Conservation (phyloP, 2,113 vertebrate species). For the Arvicanthis niloticus region DNA sequence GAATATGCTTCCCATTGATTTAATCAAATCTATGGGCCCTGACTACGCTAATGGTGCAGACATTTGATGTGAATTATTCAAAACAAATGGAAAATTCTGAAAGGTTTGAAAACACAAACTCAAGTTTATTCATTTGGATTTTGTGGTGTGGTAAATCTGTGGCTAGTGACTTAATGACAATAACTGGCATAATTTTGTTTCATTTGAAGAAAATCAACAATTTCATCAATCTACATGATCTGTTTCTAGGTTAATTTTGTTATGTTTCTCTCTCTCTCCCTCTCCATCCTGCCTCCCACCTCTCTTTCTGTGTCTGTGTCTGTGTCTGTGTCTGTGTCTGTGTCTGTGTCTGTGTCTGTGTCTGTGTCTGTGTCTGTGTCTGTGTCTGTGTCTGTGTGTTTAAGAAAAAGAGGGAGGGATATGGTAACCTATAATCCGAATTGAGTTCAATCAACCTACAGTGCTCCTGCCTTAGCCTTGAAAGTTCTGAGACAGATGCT, state of each 20-base stretch:
- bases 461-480: neutral
- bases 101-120: neutral
- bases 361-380: too few species aligned
- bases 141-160: neutral
- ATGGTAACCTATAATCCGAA: too few species aligned
- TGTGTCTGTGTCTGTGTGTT: too few species aligned
- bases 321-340: too few species aligned
- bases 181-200: neutral
- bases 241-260: neutral
- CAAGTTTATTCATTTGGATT: neutral
- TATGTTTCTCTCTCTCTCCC: neutral
- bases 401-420: too few species aligned
- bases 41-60: neutral
- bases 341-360: too few species aligned
- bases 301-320: too few species aligned
- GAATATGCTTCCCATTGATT: neutral
- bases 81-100: neutral
- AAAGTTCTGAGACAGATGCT: neutral
- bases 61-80: neutral
- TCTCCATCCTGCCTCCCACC: too few species aligned
- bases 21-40: neutral
- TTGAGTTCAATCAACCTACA: neutral
- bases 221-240: neutral
- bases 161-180: neutral
- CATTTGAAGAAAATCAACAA: neutral